Conservation (phyloP, 1,140 invertebrate species). For the Fopius arisanus region DNA sequence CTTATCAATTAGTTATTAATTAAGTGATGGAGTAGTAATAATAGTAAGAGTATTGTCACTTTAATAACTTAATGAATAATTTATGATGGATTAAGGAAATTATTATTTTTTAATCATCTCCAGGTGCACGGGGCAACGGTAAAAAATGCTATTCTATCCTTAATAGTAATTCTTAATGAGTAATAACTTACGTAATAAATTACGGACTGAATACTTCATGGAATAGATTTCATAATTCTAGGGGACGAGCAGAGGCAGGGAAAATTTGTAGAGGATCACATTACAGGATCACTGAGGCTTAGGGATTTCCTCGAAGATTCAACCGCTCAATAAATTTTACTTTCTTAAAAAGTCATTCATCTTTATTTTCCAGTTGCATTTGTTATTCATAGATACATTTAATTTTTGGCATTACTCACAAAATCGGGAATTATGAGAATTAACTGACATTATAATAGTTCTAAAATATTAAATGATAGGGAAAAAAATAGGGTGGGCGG, state of each 20-base stretch:
- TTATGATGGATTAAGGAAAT: no score
- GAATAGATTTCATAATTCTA: background rate
- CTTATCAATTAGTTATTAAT: no score
- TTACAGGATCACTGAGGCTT: background rate
- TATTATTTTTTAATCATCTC: no score
- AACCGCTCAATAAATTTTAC: background rate
- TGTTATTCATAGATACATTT: background rate
- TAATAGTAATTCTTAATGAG: no score
- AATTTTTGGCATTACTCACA: background rate
- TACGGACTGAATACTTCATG: background rate
- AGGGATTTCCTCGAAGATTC: background rate
- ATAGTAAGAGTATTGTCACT: no score
- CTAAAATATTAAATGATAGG: background rate
- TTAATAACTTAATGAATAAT: no score
- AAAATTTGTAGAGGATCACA: background rate
- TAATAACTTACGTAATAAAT: background rate
- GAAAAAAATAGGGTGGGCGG: background rate
- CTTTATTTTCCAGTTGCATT: background rate
- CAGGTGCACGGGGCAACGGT: no score
- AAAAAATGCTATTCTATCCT: no score
- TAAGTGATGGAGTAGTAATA: no score
- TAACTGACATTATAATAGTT: background rate
- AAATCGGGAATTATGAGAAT: background rate
- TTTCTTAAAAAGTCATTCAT: background rate
- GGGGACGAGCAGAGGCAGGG: background rate